These are phyloP conservation scores for Boloria selene DNA, from an alignment of 2,888 invertebrate genomes.

Conservation along the genomic window DNA sequence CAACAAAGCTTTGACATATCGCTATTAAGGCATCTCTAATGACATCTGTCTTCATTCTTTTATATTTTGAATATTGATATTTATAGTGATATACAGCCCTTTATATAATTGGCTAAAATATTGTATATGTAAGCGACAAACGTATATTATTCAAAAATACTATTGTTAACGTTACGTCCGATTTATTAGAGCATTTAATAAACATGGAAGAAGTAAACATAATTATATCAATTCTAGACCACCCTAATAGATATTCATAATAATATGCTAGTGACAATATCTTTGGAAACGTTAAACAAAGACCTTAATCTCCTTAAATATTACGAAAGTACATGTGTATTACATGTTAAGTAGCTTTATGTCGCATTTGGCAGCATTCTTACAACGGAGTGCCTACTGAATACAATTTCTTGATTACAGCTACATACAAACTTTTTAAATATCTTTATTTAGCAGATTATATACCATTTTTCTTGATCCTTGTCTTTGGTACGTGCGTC, in stretches of 20 bases:
- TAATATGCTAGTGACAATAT: slow-evolving; percentile 11
- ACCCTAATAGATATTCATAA: slow-evolving; percentile 4
- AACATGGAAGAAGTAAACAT: neutral
- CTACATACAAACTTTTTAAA: slow-evolving; percentile 56
- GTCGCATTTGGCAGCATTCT: slow-evolving; percentile 11
- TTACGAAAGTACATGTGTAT: slow-evolving; percentile 18
- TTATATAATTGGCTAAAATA: too few species aligned
- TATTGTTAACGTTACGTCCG: neutral
- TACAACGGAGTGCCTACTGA: slow-evolving; percentile 58
- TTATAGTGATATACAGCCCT: too few species aligned
- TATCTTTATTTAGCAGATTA: slow-evolving; percentile 71
- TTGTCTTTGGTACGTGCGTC: slow-evolving; percentile 70
- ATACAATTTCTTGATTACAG: slow-evolving; percentile 56
- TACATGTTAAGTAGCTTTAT: slow-evolving; percentile 22
- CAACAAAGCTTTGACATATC: too few species aligned
- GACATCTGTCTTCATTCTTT: too few species aligned
- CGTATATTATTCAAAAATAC: neutral
- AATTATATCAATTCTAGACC: neutral
- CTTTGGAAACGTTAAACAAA: slow-evolving; percentile 27
- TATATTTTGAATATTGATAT: too few species aligned
- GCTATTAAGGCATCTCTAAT: too few species aligned
- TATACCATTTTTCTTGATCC: slow-evolving; percentile 68
- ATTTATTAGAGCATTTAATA: slow-evolving; percentile 9
- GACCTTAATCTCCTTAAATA: slow-evolving; percentile 20
- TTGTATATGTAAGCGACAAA: too few species aligned